Percentiles rank a stretch among this genome's conserved stretches.
These are phyloP conservation scores for Chaetodon trifascialis DNA, from an alignment of 2,113 vertebrate species.

Conservation along the genomic window DNA sequence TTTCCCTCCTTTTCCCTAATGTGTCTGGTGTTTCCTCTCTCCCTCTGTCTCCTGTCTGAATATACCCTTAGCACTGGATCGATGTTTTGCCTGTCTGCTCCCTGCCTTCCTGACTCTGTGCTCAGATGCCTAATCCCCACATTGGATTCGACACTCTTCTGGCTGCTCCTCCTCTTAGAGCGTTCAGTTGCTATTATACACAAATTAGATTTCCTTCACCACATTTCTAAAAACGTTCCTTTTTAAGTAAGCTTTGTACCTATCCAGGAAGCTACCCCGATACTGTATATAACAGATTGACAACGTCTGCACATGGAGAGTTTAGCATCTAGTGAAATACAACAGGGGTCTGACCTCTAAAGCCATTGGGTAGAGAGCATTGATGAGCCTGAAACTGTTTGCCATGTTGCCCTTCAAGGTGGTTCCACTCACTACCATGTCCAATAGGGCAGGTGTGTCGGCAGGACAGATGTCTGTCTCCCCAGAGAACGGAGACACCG, in stretches of 20 bases:
- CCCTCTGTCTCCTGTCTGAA: too few relatives aligned
- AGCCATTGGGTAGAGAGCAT: conserved; percentile 86
- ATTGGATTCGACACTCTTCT: too few relatives aligned
- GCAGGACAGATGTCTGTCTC: conserved; percentile 91
- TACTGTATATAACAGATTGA: neutral
- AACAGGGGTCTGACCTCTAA: conserved; percentile 82
- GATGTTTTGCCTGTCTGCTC: too few relatives aligned
- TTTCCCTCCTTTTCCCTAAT: too few relatives aligned
- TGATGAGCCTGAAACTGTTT: conserved; percentile 86
- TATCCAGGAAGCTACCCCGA: too few relatives aligned
- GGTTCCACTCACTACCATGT: conserved; percentile 84
- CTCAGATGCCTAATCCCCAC: too few relatives aligned
- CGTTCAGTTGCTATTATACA: neutral
- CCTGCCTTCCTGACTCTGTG: too few relatives aligned
- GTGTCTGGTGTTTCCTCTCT: too few relatives aligned
- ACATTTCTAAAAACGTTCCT: neutral
- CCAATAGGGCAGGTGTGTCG: conserved; percentile 79
- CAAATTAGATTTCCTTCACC: neutral
- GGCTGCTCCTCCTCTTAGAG: too few relatives aligned
- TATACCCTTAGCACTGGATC: too few relatives aligned
- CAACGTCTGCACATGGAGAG: neutral
- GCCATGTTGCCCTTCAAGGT: conserved; percentile 87
- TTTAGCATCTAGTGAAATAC: neutral
- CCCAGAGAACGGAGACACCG: conserved; percentile 91
- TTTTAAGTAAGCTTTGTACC: neutral